Evolutionary conservation across 2,797 vertebrate genomes (phyloP), one percentile per base, ranked within the genome.

Genomic region (Oreochromis mossambicus): DNA sequence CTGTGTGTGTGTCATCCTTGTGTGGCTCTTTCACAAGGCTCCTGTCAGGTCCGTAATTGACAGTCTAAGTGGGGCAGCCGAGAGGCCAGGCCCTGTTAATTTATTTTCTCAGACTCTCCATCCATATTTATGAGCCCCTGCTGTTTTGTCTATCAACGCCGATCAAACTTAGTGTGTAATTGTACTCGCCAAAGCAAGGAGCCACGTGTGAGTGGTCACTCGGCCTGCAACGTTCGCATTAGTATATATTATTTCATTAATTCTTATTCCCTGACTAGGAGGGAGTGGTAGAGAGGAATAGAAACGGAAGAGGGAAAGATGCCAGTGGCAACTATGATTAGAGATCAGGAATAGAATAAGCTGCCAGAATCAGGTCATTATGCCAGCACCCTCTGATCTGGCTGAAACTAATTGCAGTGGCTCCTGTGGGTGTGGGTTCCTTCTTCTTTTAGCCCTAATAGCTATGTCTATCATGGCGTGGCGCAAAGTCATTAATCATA

Each of bases 41-140:
- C 92, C 97, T 97, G 97, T 97, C 97, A 97, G 95, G 94, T 95
- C 95, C 89, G 87, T 97, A 97, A 97, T 97, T 98, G 98, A 98
- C 98, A 98, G 95, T 94, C 96, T 97, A 98, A 98, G 97, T 97
- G 96, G 98, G 97, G 98, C 97, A 97, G 96, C 94, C 89, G 96
- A 97, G 97, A 97, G 97, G 96, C 97, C 97, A 97, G 97, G 96
- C 97, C 93, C 95, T 96, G 97, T 97, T 98, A 97, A 98, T 98
- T 98, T 98, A 97, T 98, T 98, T 98, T 98, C 96, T 96, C 97
- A 98, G 96, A 97, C 95, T 94, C 87, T 85, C 87, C 95, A 97
- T 98, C 96, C 97, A 98, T 98, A 98, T 99, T 98, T 98, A 98
- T 98, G 97, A 97, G 96, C 96, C 94, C 97, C 97, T 97, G 97